Base-by-base conservation (phyloP, 2,888 invertebrate genomes). In the Nipponacmea schrenckii region DNA sequence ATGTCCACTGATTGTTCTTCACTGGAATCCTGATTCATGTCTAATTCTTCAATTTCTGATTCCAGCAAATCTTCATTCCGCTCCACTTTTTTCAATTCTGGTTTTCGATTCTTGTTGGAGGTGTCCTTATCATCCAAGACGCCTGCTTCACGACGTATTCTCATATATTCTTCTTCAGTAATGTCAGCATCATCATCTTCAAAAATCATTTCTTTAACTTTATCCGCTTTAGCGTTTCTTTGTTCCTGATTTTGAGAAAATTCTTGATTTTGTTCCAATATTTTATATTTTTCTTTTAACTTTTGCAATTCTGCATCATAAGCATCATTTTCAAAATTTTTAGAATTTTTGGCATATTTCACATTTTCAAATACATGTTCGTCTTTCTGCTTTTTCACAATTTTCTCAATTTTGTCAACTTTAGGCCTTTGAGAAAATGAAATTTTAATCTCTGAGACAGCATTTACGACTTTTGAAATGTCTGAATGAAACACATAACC, bases 401-500 rank as follows among this genome's bases (percentile, higher is more conserved):
- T 64, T 63, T 10, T 50, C 67, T 17, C 15, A 8, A 7, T 27
- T 50, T 26, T 63, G 20, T 39, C 64, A 62, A 0, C 44, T n/a
- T 8, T 31, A 62, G 24, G 48, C 14, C n/a, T 2, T 20, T 15
- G 10, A 17, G 14, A 14, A 24, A 24, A 45, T 46, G 46, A 12
- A 12, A 20, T n/a, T 67, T 24, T 20, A 31, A 48, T 39, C n/a
- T 48, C 45, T 15, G 27, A 39, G n/a, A 68, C 20, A 31, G 62
- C 31, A 17, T 64, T 44, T 0, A 77, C 27, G 8, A 77, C 39
- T 10, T 62, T 65, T 15, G 72, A 56, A 24, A 74, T 73, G 46
- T 77, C 77, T 2, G 77, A 74, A 39, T 75, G 74, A 44, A 77
- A 70, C 31, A 72, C 62, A 64, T 74, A 75, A 20, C 70, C 75